A percentile compares a stretch with the other conserved stretches of the same genome.
These are phyloP conservation scores for Oppia nitens DNA, from an alignment of 1,140 invertebrate genomes.

Conservation along the genomic window DNA sequence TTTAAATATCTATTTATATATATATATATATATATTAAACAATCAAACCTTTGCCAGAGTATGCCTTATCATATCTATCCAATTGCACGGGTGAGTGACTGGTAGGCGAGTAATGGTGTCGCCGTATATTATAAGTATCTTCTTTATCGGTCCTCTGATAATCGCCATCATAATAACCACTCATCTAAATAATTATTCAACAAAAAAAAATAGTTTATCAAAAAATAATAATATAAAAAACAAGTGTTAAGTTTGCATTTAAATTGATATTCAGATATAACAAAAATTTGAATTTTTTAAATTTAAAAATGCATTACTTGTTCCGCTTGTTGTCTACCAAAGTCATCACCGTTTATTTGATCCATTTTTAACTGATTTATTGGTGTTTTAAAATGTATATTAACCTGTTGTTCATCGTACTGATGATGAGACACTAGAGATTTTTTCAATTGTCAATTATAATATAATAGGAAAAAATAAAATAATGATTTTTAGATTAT, in stretches of 20 bases:
- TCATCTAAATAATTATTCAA: neutral
- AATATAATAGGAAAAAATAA: no score
- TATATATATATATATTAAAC: constrained; percentile 1
- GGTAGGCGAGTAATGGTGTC: constrained; percentile 15
- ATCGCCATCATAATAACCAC: neutral
- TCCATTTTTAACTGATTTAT: constrained; percentile 44
- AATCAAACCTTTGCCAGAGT: constrained; percentile 10
- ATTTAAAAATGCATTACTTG: neutral
- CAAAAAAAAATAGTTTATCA: no score
- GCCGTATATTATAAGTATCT: neutral
- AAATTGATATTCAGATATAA: no score
- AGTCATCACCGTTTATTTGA: neutral
- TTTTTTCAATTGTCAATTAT: no score
- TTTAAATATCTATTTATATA: no score
- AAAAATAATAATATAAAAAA: no score
- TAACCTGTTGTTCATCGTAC: constrained; percentile 77
- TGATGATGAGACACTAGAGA: constrained; percentile 56
- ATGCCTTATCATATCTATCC: constrained; percentile 14
- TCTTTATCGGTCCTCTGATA: neutral
- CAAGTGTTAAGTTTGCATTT: no score
- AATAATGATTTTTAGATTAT: no score
- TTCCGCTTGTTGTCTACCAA: neutral
- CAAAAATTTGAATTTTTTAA: no score
- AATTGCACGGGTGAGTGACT: constrained; percentile 12
- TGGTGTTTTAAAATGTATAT: constrained; percentile 74